These are phyloP conservation scores for Melipona beecheii DNA, from an alignment of 2,888 invertebrate genomes.

Conservation along the genomic window DNA sequence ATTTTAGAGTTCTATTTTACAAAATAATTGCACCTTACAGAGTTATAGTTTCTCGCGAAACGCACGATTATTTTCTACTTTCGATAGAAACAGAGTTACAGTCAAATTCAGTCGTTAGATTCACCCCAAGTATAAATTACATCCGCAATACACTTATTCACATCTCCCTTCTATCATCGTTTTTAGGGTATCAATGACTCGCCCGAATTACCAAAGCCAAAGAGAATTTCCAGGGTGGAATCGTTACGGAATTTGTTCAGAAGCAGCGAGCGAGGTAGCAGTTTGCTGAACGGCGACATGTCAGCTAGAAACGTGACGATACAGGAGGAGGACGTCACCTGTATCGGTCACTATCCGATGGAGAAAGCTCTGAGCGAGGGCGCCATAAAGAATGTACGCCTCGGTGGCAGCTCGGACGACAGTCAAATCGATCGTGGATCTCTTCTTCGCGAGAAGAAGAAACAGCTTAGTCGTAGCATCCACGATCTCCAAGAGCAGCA, in stretches of 20 bases:
- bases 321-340: conserved; percentile 72
- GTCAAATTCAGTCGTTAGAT: too few relatives aligned
- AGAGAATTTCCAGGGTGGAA: conserved; percentile 85
- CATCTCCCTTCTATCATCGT: neutral
- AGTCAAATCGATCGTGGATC: conserved; percentile 47
- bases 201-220: conserved; percentile 73
- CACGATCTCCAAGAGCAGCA: conserved; percentile 81
- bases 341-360: conserved; percentile 73
- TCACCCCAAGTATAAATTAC: neutral
- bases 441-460: conserved; percentile 69
- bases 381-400: conserved; percentile 68
- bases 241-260: conserved; percentile 85
- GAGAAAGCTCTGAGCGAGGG: conserved; percentile 81
- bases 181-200: conserved; percentile 40
- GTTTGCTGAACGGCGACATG: conserved; percentile 61
- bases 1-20: too few relatives aligned
- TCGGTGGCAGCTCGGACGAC: conserved; percentile 62
- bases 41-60: too few relatives aligned
- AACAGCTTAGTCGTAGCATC: conserved; percentile 77
- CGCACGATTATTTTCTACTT: too few relatives aligned
- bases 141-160: neutral
- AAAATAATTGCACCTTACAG: too few relatives aligned
- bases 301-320: conserved; percentile 72
- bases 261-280: conserved; percentile 76
- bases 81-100: too few relatives aligned